phyloP scores from a whole-genome alignment of 2,797 vertebrate species.

The Calcarius lapponicus region DNA sequence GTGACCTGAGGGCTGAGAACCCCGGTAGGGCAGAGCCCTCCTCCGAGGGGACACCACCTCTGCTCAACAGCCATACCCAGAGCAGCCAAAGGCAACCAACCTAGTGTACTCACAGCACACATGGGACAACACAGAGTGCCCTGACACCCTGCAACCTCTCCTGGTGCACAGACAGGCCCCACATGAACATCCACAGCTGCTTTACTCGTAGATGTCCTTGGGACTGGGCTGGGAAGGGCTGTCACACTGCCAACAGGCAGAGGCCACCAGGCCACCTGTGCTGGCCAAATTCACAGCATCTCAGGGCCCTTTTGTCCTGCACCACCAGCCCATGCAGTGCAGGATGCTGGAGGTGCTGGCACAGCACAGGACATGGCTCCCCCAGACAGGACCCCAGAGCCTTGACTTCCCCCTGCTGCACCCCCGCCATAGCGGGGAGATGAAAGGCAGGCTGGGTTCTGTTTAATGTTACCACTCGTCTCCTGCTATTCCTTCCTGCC shows the following conservation, averaged over 20 bases:
- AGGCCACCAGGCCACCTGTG: background rate
- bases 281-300: background rate
- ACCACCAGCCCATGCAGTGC: fast-evolving
- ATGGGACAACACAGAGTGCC: fast-evolving
- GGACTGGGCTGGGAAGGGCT: background rate
- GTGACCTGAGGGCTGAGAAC: background rate
- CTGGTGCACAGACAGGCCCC: fast-evolving
- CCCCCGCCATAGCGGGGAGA: fast-evolving
- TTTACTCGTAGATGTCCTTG: fast-evolving
- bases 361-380: fast-evolving
- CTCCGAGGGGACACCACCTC: background rate
- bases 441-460: background rate
- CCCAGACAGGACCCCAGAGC: background rate
- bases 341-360: background rate
- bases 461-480: conserved; percentile 2
- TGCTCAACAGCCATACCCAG: background rate
- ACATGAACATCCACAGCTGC: fast-evolving
- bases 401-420: background rate
- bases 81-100: background rate
- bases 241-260: background rate
- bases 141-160: fast-evolving
- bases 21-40: background rate
- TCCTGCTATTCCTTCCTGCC: conserved; percentile 16
- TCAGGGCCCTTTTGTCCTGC: background rate
- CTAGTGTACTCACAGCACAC: fast-evolving